phyloP scores from a whole-genome alignment of 2,113 vertebrate genomes.

The Physeter macrocephalus region DNA sequence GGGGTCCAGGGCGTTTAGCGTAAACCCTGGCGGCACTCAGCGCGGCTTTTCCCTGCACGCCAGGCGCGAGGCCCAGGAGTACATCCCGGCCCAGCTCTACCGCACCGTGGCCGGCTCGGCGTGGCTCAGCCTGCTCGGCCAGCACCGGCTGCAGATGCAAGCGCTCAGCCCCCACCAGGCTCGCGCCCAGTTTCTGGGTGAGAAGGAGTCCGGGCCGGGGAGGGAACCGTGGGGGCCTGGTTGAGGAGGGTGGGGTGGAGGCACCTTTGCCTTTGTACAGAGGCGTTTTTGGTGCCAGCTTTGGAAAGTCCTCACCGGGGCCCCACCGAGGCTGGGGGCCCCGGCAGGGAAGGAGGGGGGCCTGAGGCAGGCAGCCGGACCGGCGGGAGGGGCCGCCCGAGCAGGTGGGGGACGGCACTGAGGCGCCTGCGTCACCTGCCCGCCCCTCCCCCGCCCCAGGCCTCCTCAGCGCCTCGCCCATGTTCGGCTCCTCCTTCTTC shows the following conservation, averaged over 20 bases:
- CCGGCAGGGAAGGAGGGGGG: not conserved
- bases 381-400: not conserved
- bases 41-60: not conserved
- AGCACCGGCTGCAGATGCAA: conserved; percentile 91
- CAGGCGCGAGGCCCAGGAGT: conserved; percentile 92
- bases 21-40: not conserved
- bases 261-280: not conserved
- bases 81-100: conserved; percentile 88
- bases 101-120: conserved; percentile 81
- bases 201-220: not conserved
- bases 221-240: rapidly evolving
- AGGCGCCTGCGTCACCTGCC: not conserved
- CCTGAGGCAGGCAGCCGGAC: not conserved
- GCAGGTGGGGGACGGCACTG: too few relatives aligned
- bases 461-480: conserved; percentile 92
- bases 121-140: conserved; percentile 90
- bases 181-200: conserved; percentile 95
- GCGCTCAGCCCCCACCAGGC: conserved; percentile 93
- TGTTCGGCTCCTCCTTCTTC: conserved; percentile 98
- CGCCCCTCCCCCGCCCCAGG: conserved; percentile 73
- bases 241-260: not conserved
- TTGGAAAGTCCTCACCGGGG: not conserved
- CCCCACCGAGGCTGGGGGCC: not conserved
- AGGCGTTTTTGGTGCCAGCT: not conserved
- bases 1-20: not conserved